These are phyloP conservation scores for Dendrolimus kikuchii DNA, from an alignment of 1,140 invertebrate species.

Conservation along the genomic window DNA sequence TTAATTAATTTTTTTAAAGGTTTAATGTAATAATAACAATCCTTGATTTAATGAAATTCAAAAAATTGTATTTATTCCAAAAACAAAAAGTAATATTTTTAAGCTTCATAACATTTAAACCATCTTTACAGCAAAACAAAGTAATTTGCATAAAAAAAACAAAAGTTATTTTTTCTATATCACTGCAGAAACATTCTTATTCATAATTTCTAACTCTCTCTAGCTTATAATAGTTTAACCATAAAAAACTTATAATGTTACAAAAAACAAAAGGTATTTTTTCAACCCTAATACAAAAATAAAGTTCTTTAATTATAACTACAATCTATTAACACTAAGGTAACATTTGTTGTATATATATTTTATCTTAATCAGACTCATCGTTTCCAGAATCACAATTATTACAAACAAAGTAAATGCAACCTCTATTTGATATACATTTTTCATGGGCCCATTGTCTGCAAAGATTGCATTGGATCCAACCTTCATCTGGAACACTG, in stretches of 20 bases:
- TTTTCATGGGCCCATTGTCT: constrained; percentile 6
- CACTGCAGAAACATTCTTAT: not conserved
- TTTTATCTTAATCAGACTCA: constrained; percentile 1
- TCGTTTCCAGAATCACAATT: constrained; percentile 2
- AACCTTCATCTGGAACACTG: constrained; percentile 4
- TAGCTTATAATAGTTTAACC: not conserved
- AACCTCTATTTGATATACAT: constrained; percentile 9
- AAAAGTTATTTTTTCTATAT: not conserved
- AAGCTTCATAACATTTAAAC: constrained; percentile 1
- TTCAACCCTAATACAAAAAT: not conserved
- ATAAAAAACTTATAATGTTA: not conserved
- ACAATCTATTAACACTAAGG: not conserved
- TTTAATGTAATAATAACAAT: not conserved
- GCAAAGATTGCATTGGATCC: constrained; percentile 8
- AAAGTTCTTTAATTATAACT: too few species aligned
- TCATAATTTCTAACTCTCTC: not conserved
- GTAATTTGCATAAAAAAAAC: not conserved
- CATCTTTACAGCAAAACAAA: not conserved
- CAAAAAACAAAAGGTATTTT: not conserved
- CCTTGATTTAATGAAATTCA: not conserved
- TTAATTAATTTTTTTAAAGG: not conserved
- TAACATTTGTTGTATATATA: not conserved
- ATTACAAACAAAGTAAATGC: constrained; percentile 6
- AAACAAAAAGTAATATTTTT: not conserved
- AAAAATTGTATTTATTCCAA: constrained; percentile 1